Conservation (phyloP, 2,888 invertebrate species). For the Agapostemon virescens region DNA sequence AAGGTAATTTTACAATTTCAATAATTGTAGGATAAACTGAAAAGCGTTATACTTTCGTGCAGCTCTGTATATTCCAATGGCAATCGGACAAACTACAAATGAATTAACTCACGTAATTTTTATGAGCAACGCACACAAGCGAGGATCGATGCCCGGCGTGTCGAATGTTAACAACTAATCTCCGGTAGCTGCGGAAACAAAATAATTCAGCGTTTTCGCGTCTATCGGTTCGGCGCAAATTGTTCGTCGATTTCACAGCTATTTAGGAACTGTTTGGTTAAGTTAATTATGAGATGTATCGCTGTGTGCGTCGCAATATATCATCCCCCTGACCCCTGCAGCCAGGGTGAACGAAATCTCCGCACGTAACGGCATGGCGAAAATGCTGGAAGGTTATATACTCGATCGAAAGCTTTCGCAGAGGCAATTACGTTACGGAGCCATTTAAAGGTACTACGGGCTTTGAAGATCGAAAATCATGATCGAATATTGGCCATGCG, state of each 20-base stretch:
- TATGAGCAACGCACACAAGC: no score
- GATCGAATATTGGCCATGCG: not conserved
- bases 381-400: slow-evolving; percentile 39
- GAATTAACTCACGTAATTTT: no score
- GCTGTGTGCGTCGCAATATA: slow-evolving; percentile 41
- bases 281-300: slow-evolving; percentile 74
- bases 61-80: no score
- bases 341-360: slow-evolving; percentile 28
- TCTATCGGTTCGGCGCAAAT: not conserved
- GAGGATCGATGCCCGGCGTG: no score
- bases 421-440: slow-evolving; percentile 31
- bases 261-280: slow-evolving; percentile 22
- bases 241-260: not conserved
- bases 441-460: slow-evolving; percentile 18
- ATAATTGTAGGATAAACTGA: no score
- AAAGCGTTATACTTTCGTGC: no score
- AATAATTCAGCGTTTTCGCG: not conserved
- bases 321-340: slow-evolving; percentile 22
- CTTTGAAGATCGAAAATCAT: slow-evolving; percentile 13
- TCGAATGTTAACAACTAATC: not conserved
- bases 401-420: slow-evolving; percentile 39
- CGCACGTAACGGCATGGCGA: slow-evolving; percentile 4
- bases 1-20: no score
- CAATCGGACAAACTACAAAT: no score
- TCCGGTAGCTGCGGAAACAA: not conserved